A percentile compares a stretch with the other conserved stretches of the same genome.
Conservation (phyloP, 2,797 vertebrate genomes). For the Squalus acanthias region DNA sequence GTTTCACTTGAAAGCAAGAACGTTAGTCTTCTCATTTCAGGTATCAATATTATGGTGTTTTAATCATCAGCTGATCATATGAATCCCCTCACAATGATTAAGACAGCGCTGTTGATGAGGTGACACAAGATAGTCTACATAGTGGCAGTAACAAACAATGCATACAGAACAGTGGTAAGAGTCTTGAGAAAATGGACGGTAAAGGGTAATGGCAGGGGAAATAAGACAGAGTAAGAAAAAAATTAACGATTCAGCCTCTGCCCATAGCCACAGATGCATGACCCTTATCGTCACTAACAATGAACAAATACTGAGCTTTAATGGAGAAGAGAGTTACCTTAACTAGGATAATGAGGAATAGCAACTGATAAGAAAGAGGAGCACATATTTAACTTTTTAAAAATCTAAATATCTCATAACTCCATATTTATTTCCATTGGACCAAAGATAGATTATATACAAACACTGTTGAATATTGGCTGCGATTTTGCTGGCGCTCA, state of each 20-base stretch:
- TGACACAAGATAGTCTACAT: neutral
- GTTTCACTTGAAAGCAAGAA: neutral
- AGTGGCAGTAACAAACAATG: neutral
- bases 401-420: neutral
- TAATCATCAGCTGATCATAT: neutral
- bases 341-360: constrained; percentile 2
- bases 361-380: neutral
- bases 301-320: neutral
- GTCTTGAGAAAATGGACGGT: neutral
- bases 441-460: neutral
- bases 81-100: neutral
- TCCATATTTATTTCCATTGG: neutral
- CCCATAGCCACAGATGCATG: neutral
- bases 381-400: neutral
- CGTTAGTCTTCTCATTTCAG: neutral
- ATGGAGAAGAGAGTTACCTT: neutral
- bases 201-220: neutral
- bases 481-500: no score
- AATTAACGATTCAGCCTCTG: no score
- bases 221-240: neutral
- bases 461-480: neutral
- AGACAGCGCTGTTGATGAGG: neutral
- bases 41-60: neutral
- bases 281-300: neutral
- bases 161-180: neutral